Conservation (phyloP, 37 sponge, comb jelly and placozoan species). For the Halichondria panicea region DNA sequence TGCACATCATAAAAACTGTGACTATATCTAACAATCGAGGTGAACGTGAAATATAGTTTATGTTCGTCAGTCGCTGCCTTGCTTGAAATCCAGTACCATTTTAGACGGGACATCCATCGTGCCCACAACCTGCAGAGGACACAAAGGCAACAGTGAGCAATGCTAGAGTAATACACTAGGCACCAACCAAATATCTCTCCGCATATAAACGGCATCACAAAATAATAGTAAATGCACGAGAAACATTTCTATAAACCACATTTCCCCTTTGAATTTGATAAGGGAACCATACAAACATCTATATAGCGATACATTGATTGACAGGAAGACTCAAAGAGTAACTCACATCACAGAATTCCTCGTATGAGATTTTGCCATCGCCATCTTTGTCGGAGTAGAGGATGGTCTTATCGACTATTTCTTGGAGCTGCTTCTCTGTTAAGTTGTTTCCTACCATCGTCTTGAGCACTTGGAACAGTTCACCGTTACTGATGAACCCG, state of each 20-base stretch:
- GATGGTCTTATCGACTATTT: conserved; percentile 99
- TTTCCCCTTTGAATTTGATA: neutral
- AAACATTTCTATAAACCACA: neutral
- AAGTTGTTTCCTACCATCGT: conserved; percentile 99
- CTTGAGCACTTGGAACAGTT: conserved; percentile 97
- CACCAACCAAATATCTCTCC: neutral
- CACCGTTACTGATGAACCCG: conserved; percentile 98
- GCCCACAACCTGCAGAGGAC: conserved; percentile 65
- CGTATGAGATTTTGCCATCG: conserved; percentile 98
- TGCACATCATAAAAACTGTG: no score
- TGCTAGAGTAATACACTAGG: neutral
- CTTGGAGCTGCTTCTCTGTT: conserved; percentile 98
- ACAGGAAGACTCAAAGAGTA: no score
- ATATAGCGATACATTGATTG: no score
- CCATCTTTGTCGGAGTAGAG: conserved; percentile 96
- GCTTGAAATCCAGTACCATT: conserved; percentile 69
- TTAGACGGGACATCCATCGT: conserved; percentile 73
- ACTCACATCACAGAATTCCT: conserved; percentile 91
- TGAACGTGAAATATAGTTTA: no score
- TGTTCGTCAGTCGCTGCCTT: neutral
- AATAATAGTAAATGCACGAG: no score
- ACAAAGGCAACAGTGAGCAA: neutral
- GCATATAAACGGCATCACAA: neutral
- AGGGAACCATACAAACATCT: no score
- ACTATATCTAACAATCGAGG: no score